These are phyloP conservation scores for Periophthalmus magnuspinnatus DNA, from an alignment of 2,797 vertebrate species.

Conservation along the genomic window DNA sequence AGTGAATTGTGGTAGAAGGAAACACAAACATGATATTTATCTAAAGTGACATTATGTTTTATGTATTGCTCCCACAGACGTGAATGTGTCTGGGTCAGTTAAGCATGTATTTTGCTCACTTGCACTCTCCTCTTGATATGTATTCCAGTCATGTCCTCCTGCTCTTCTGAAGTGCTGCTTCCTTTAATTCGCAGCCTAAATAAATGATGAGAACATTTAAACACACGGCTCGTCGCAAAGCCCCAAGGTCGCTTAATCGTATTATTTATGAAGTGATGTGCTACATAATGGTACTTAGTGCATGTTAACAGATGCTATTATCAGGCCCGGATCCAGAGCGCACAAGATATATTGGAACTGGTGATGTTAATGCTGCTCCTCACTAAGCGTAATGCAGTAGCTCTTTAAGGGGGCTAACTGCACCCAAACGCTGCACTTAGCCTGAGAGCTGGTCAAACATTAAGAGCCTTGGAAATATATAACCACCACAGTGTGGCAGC, in stretches of 20 bases:
- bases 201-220: constrained; percentile 99
- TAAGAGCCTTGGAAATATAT: constrained; percentile 86
- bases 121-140: constrained; percentile 71
- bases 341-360: constrained; percentile 97
- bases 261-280: constrained; percentile 99
- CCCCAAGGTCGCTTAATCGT: constrained; percentile 98
- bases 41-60: not conserved
- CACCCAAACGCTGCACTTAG: constrained; percentile 89
- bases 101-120: constrained; percentile 20
- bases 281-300: constrained; percentile 99
- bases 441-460: constrained; percentile 84
- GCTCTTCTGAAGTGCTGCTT: constrained; percentile 86
- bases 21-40: not conserved
- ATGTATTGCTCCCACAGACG: constrained; percentile 48
- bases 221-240: constrained; percentile 92
- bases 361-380: constrained; percentile 88
- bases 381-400: constrained; percentile 81
- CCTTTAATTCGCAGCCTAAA: constrained; percentile 97
- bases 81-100: constrained; percentile 52
- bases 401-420: constrained; percentile 85
- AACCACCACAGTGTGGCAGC: constrained; percentile 78
- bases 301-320: constrained; percentile 99
- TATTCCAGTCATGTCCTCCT: constrained; percentile 86
- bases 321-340: constrained; percentile 90
- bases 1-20: not conserved